phyloP scores from a whole-genome alignment of 37 sponge, comb jelly and placozoan genomes.

The Eunapius fragilis region DNA sequence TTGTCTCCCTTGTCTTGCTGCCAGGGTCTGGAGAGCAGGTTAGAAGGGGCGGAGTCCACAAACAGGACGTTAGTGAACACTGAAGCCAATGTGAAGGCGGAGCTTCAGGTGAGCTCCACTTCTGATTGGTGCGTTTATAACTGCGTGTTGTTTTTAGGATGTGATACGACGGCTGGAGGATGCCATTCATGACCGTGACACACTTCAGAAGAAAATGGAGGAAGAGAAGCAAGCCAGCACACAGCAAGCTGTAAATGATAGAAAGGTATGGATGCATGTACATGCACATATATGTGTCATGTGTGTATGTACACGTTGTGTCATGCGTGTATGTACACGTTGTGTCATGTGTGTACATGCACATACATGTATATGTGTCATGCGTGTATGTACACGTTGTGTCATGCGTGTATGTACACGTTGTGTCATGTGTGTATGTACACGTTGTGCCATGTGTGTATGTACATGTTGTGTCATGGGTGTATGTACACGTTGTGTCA shows the following conservation, averaged over 20 bases:
- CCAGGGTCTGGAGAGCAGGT: not conserved
- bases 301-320: not conserved
- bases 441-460: not conserved
- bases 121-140: not conserved
- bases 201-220: constrained; percentile 9
- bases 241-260: not conserved
- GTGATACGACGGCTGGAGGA: not conserved
- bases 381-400: constrained; percentile 14
- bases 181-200: not conserved
- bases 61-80: not conserved
- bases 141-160: not conserved
- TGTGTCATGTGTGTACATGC: not conserved
- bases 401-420: constrained; percentile 4
- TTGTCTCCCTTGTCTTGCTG: too few relatives aligned
- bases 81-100: not conserved
- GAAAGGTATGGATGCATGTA: not conserved
- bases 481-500: not conserved
- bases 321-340: not conserved
- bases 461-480: not conserved
- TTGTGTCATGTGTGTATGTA: constrained; percentile 27
- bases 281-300: not conserved
- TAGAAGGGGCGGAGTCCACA: not conserved
- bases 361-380: too few relatives aligned
- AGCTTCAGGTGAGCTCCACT: not conserved
- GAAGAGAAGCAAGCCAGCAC: not conserved